Conservation (phyloP, 2,113 vertebrate species). For the Grallaria varia region DNA sequence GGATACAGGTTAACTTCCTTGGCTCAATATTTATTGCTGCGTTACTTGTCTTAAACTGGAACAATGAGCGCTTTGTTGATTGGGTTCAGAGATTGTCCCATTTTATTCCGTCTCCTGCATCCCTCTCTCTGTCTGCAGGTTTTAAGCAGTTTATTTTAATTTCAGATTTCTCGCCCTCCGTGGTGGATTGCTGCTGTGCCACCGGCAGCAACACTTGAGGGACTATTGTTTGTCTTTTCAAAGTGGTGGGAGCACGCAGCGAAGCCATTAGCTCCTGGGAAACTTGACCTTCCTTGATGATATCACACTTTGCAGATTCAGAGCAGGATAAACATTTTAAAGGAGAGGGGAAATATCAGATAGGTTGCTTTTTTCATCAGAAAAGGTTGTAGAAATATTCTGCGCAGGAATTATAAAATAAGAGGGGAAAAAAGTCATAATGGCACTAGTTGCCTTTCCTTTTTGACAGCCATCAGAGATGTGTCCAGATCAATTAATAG, state of each 20-base stretch:
- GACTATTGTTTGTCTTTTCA: constrained; percentile 3
- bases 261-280: neutral
- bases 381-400: neutral
- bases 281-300: constrained; percentile 27
- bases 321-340: constrained; percentile 34
- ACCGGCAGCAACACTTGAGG: constrained; percentile 23
- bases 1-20: constrained; percentile 66
- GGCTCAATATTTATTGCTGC: constrained; percentile 54
- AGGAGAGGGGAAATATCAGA: constrained; percentile 1
- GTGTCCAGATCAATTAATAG: neutral
- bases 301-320: neutral
- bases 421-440: neutral
- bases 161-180: constrained; percentile 13
- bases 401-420: neutral
- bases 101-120: neutral
- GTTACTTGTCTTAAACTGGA: constrained; percentile 51
- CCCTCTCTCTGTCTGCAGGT: neutral
- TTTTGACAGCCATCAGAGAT: neutral
- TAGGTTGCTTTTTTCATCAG: constrained; percentile 17
- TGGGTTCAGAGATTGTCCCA: constrained; percentile 31
- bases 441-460: neutral
- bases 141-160: constrained; percentile 62
- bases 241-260: constrained; percentile 13
- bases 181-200: constrained; percentile 1
- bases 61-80: constrained; percentile 61